Evolutionary conservation across 1,140 invertebrate genomes (phyloP).

Genomic region (Parasteatoda tepidariorum): DNA sequence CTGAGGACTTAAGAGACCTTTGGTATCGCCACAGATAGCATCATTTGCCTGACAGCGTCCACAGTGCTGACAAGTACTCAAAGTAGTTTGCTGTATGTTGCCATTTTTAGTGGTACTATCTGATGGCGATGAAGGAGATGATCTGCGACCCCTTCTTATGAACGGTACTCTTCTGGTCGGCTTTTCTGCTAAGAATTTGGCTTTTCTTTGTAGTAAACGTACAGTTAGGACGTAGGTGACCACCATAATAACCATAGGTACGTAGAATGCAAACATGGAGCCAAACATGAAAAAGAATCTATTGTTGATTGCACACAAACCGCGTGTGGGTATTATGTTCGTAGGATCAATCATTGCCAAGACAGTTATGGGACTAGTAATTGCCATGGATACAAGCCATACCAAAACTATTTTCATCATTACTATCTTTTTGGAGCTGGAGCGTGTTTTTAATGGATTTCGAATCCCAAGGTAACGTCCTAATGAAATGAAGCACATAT

Average conservation of each 20-base stretch:
- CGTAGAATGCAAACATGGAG: constrained; percentile 95
- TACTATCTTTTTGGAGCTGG: constrained; percentile 73
- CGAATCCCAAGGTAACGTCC: constrained; percentile 92
- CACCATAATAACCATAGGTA: constrained; percentile 93
- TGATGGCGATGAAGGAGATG: constrained; percentile 22
- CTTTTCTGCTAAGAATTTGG: constrained; percentile 63
- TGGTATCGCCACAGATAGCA: background rate
- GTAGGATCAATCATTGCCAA: constrained; percentile 77
- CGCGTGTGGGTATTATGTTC: constrained; percentile 81
- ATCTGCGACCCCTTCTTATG: constrained; percentile 74
- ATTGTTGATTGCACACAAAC: constrained; percentile 87
- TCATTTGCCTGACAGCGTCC: constrained; percentile 20
- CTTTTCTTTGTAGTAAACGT: constrained; percentile 76
- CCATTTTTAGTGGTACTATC: constrained; percentile 23
- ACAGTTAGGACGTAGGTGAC: constrained; percentile 93
- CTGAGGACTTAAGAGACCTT: constrained; percentile 16
- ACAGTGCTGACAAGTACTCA: constrained; percentile 38
- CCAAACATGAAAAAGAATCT: constrained; percentile 87
- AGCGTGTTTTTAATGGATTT: constrained; percentile 81
- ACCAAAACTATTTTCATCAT: constrained; percentile 85
- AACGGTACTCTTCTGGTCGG: constrained; percentile 49
- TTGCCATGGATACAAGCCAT: constrained; percentile 86
- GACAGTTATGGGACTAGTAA: constrained; percentile 88
- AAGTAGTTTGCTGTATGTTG: constrained; percentile 11
- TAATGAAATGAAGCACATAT: constrained; percentile 96